Conservation (phyloP, 30 jellyfish, hydroid and myxozoan species). For the Turritopsis dohrnii region DNA sequence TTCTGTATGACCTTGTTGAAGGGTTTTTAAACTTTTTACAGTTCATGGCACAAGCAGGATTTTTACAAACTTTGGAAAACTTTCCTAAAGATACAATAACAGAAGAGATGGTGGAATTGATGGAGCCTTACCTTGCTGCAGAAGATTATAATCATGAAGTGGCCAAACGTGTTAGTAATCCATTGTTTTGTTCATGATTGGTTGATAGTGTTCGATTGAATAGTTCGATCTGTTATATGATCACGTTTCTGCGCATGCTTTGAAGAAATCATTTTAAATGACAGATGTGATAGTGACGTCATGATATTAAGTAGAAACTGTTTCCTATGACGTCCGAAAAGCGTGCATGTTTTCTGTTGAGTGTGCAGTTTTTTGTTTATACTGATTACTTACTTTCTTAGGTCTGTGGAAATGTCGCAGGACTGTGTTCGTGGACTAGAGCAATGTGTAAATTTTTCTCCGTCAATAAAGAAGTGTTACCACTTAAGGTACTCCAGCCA, state of each 20-base stretch:
- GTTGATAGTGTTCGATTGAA: too few relatives aligned
- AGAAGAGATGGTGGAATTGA: conserved; percentile 64
- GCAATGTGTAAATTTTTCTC: conserved; percentile 77
- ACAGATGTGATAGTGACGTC: too few relatives aligned
- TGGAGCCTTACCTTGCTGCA: conserved; percentile 68
- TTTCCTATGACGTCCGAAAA: too few relatives aligned
- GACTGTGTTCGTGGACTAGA: conserved; percentile 75
- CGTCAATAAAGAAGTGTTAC: conserved; percentile 73
- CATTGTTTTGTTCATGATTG: not conserved
- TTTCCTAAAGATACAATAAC: conserved; percentile 54
- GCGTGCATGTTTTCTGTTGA: not conserved
- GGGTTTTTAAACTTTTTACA: not conserved
- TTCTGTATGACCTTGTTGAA: too few relatives aligned
- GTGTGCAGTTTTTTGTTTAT: not conserved
- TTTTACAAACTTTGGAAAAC: not conserved
- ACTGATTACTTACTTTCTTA: not conserved
- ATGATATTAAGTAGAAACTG: too few relatives aligned
- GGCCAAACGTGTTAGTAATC: conserved; percentile 58
- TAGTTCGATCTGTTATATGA: too few relatives aligned
- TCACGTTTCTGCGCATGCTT: too few relatives aligned
- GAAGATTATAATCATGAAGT: conserved; percentile 72
- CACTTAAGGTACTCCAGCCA: conserved; percentile 42
- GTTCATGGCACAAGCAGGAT: conserved; percentile 19
- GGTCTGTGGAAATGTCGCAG: conserved; percentile 69
- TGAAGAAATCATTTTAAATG: too few relatives aligned